Base-by-base conservation (phyloP, 1,140 invertebrate species). In the Heterodera schachtii region DNA sequence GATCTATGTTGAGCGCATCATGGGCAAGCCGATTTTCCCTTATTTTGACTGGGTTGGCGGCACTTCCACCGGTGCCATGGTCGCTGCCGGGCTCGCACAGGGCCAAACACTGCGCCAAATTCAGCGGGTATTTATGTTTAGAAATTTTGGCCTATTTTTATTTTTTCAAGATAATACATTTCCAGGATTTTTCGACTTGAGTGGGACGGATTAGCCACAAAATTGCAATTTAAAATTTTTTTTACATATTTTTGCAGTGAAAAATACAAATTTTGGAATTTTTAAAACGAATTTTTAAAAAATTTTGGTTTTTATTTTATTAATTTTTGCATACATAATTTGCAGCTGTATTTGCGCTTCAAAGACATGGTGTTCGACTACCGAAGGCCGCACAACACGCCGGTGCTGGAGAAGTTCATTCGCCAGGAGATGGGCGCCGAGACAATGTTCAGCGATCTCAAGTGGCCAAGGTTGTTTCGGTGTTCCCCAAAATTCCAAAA, bases 21-120 rank as follows among this genome's bases (percentile, higher is more conserved):
- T 89, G 64, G 84, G 85, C 52, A 89, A 89, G 67, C 84, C 86
- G 7, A 79, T 89, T 43, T 88, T 84, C 21, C 74, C 80, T n/a
- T 89, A 89, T 70, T 99, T 99, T 90, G 96, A 99, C 90, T 98
- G 96, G 96, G 93, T 98, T 41, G 94, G 95, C 6, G 97, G 97
- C 4, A 99, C 97, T 2, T 97, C 95, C 80, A 98, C 97, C 3
- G 97, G 97, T 3, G 96, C 95, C 0, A 96, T 99, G 69, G 90
- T 99, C 44, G 95, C 96, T 0, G 90, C 97, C 0, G 95, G 93
- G 31, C 84, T 93, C 46, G 90, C 92, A 43, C 88, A 86, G 60
- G 78, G 87, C 31, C 77, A 78, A 46, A 19, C 60, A 19, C 3
- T 78, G 31, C 77, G 31, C 6, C 60, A 78, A 43, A 66, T 70